Conservation (phyloP, 2,113 vertebrate genomes). For the Anarrhichthys ocellatus region DNA sequence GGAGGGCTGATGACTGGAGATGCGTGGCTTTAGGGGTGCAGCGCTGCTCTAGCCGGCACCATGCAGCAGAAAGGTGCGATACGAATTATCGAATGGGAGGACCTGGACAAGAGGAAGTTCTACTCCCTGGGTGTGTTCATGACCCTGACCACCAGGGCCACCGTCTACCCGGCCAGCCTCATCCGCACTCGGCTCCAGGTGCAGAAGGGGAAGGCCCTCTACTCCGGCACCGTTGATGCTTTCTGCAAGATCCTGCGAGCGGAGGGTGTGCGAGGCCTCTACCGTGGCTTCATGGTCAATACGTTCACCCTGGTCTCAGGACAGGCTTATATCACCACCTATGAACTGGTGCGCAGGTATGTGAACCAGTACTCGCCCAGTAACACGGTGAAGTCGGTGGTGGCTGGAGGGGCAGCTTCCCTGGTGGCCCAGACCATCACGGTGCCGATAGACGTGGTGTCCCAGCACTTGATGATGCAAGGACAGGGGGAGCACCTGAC, state of each 20-base stretch:
- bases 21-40: slow-evolving; percentile 47
- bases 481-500: slow-evolving; percentile 89
- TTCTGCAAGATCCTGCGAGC: slow-evolving; percentile 91
- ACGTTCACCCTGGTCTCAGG: slow-evolving; percentile 94
- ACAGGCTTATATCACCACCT: slow-evolving; percentile 96
- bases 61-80: slow-evolving; percentile 90
- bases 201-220: slow-evolving; percentile 93
- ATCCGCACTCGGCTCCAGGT: slow-evolving; percentile 95
- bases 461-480: slow-evolving; percentile 99
- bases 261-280: slow-evolving; percentile 89
- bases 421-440: slow-evolving; percentile 98
- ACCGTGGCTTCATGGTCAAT: slow-evolving; percentile 95
- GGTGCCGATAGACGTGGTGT: slow-evolving; percentile 94
- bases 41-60: slow-evolving; percentile 40
- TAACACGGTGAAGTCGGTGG: slow-evolving; percentile 93
- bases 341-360: slow-evolving; percentile 93
- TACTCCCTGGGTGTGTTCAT: slow-evolving; percentile 94
- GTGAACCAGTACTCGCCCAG: slow-evolving; percentile 89
- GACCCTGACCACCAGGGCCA: slow-evolving; percentile 94
- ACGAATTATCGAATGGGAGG: slow-evolving; percentile 98
- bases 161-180: slow-evolving; percentile 94
- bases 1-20: slow-evolving; percentile 1
- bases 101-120: slow-evolving; percentile 98
- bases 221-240: slow-evolving; percentile 93
- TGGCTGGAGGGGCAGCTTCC: slow-evolving; percentile 93